Base-by-base conservation (phyloP, 2,797 vertebrate species). In the Tokudaia tokunoshimensis region DNA sequence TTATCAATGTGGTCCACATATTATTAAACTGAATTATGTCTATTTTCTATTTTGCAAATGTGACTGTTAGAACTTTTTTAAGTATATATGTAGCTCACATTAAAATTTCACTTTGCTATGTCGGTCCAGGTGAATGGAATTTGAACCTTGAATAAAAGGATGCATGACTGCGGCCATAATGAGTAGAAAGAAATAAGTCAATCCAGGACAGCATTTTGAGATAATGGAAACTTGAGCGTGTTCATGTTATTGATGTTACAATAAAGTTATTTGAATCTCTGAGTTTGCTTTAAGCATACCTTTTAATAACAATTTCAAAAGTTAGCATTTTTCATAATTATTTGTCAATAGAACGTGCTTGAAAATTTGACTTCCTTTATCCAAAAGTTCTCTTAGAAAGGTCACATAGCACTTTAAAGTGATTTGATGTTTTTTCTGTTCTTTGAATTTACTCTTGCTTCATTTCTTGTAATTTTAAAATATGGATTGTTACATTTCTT, bases 11-110 rank as follows among this genome's bases (percentile, higher is more conserved):
- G 63, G n/a, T 79, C 57, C 17, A 63, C 57, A 75, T 63, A 47
- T 55, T 63, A 75, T 57, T 63, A 31, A 65, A 26, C 4, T 61
- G 79, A 89, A 88, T 81, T 93, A 17, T 92, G 41, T 20, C 63
- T 92, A 19, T 82, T 94, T 72, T 86, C 29, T 57, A 31, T 37
- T 59, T 78, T 41, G 67, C 61, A 31, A 92, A 79, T 93, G 72
- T 88, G 47, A 37, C n/a, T 86, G 34, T 34, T 65, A 52, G 70
- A 91, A 80, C 15, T 34, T 80, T 89, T 20, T 4, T 63, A 93
- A 79, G 47, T 75, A 67, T 8, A 47, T n/a, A 12, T 63, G 29
- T 76, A 41, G 59, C 10, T 81, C 83, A 50, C 37, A 61, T 37
- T 75, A 59, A 57, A 82, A 63, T 76, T 86, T 1, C 22, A 19